Percentiles rank a stretch among this genome's conserved stretches.
Evolutionary conservation across 2,888 invertebrate genomes (phyloP).

Genomic region (Rotaria sp.): DNA sequence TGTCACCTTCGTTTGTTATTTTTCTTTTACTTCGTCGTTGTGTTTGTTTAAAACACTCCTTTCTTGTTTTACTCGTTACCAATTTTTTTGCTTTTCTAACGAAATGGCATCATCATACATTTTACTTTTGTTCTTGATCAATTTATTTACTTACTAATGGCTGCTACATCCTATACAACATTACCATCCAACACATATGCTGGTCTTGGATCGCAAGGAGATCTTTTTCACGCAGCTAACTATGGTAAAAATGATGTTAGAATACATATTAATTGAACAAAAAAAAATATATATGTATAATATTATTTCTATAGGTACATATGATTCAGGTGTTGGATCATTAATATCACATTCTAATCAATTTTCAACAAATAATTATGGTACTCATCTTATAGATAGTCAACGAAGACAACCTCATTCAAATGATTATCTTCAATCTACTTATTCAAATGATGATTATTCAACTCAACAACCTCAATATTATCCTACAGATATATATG

Average conservation of each 20-base stretch:
- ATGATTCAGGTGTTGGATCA: not conserved
- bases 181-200: not conserved
- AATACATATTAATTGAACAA: not conserved
- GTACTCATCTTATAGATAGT: not conserved
- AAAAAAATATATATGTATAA: not conserved
- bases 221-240: not conserved
- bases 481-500: not conserved
- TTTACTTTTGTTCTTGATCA: not conserved
- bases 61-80: not conserved
- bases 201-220: not conserved
- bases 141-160: not conserved
- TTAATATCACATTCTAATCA: not conserved
- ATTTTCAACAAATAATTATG: too few relatives aligned
- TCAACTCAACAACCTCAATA: not conserved
- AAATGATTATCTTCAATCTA: not conserved
- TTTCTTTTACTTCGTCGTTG: not conserved
- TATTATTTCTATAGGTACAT: not conserved
- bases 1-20: not conserved
- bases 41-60: not conserved
- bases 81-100: not conserved
- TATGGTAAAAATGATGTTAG: not conserved
- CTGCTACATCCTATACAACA: not conserved
- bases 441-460: not conserved
- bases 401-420: not conserved
- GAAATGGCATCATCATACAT: not conserved